Conservation (phyloP, 1,140 invertebrate genomes). For the Spodoptera litura region DNA sequence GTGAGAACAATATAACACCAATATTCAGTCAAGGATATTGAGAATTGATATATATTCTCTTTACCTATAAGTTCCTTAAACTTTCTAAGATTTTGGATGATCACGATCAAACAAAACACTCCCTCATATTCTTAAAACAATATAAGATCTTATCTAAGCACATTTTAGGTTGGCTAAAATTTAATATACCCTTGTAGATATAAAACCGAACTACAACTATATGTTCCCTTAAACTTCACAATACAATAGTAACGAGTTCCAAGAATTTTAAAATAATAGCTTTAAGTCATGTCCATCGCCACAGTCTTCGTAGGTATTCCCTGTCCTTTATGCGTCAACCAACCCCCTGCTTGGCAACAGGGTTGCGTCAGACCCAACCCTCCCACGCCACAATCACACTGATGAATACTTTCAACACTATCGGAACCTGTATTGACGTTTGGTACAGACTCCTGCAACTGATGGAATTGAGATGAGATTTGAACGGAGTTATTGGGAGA, state of each 20-base stretch:
- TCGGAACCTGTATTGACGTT: conserved; percentile 44
- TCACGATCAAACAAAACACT: too few relatives aligned
- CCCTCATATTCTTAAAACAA: not conserved
- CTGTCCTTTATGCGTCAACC: conserved; percentile 58
- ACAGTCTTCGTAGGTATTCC: conserved; percentile 48
- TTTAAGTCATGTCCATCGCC: conserved; percentile 59
- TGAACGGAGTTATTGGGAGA: not conserved
- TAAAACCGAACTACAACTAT: too few relatives aligned
- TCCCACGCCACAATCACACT: conserved; percentile 72
- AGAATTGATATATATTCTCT: too few relatives aligned
- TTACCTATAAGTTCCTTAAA: too few relatives aligned
- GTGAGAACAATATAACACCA: too few relatives aligned
- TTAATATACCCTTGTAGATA: too few relatives aligned
- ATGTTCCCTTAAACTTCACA: not conserved
- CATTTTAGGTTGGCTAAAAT: too few relatives aligned
- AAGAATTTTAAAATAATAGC: conserved; percentile 35
- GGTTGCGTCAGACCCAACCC: conserved; percentile 67
- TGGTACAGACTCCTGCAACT: conserved; percentile 29
- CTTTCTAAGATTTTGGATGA: too few relatives aligned
- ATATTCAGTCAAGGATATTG: too few relatives aligned
- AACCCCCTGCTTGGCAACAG: conserved; percentile 70
- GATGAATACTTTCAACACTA: conserved; percentile 80
- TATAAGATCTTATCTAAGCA: too few relatives aligned
- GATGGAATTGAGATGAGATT: conserved; percentile 41
- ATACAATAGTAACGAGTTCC: not conserved